phyloP scores from a whole-genome alignment of 64 coral and sea anemone species.

The Anthopleura sola region DNA sequence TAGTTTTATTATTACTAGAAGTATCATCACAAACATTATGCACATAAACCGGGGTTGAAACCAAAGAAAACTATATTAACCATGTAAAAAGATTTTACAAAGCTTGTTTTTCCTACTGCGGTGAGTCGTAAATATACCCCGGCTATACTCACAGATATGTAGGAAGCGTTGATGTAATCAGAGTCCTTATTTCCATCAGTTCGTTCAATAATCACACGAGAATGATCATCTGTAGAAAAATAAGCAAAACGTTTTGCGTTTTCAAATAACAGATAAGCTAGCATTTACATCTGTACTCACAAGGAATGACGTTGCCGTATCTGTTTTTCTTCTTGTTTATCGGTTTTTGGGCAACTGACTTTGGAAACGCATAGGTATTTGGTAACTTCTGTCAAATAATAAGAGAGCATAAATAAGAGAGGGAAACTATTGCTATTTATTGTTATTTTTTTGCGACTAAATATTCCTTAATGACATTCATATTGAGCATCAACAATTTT shows the following conservation, averaged over 20 bases:
- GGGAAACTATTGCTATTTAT: no score
- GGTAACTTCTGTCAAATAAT: neutral
- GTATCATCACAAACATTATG: no score
- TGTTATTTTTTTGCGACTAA: no score
- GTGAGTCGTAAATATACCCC: no score
- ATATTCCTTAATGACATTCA: no score
- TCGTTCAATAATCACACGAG: conserved; percentile 46
- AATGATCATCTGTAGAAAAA: conserved; percentile 65
- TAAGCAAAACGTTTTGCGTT: neutral
- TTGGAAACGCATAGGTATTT: neutral
- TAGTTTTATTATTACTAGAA: no score
- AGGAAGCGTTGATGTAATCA: conserved; percentile 76
- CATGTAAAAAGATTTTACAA: no score
- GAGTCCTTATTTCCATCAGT: conserved; percentile 21
- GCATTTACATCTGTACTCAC: conserved; percentile 18
- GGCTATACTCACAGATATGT: conserved; percentile 52
- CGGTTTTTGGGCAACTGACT: conserved; percentile 47
- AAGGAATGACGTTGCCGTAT: conserved; percentile 72
- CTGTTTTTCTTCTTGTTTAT: conserved; percentile 59
- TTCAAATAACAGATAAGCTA: neutral
- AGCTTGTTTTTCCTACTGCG: no score
- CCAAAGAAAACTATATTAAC: no score
- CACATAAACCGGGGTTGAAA: no score
- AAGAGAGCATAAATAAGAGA: neutral
- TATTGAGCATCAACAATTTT: neutral